A percentile compares a stretch with the other conserved stretches of the same genome.
Conservation (phyloP, 2,113 vertebrate species). For the Emydura subglobosa region DNA sequence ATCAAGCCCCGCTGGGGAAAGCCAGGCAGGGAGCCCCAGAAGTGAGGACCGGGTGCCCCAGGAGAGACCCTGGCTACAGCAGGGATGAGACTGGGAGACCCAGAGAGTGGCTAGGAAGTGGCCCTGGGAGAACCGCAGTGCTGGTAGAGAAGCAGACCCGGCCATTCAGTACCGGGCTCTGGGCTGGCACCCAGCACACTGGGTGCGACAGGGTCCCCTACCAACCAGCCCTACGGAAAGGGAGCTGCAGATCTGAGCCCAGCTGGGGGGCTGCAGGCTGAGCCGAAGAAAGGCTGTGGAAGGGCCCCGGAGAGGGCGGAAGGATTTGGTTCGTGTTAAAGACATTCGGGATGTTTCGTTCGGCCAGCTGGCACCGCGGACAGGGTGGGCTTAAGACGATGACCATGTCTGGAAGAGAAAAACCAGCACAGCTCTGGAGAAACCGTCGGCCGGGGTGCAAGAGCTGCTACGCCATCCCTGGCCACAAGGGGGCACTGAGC, state of each 20-base stretch:
- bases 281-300: neutral
- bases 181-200: no score
- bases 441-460: neutral
- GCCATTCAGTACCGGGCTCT: neutral
- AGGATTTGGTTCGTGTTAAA: neutral
- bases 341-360: neutral
- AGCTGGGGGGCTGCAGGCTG: no score
- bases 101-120: neutral
- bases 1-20: neutral
- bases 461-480: neutral
- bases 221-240: no score
- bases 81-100: neutral
- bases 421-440: neutral
- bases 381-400: neutral
- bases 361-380: neutral
- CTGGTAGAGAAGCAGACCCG: neutral
- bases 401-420: neutral
- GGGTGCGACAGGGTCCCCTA: neutral
- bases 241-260: no score
- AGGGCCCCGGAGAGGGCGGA: neutral
- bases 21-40: neutral
- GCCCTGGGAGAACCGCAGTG: neutral
- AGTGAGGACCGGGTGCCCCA: neutral
- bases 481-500: neutral
- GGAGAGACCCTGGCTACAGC: neutral